Conservation (phyloP, 2,113 vertebrate species). For the Oceanites oceanicus region DNA sequence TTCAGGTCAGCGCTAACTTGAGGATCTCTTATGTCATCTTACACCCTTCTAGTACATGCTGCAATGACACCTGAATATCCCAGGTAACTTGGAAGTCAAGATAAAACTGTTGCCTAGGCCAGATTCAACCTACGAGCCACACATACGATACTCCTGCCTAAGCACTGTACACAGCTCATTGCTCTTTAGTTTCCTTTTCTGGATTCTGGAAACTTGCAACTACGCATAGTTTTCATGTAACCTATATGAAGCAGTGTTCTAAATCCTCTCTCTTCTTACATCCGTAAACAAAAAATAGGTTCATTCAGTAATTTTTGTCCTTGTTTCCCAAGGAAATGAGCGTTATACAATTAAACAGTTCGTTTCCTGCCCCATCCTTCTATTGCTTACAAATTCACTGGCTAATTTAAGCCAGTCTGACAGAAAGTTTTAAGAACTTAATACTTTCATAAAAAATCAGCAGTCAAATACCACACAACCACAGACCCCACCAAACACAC, state of each 20-base stretch:
- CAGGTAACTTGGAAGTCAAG: neutral
- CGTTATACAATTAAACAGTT: neutral
- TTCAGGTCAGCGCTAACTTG: neutral
- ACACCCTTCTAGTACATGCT: neutral
- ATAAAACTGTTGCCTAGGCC: neutral
- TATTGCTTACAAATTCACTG: neutral
- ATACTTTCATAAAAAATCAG: neutral
- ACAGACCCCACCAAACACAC: neutral
- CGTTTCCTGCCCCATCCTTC: neutral
- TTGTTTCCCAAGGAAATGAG: neutral
- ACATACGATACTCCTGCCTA: neutral
- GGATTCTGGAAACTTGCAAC: neutral
- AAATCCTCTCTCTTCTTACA: neutral
- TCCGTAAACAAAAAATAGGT: neutral
- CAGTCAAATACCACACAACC: neutral
- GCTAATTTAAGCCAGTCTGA: neutral
- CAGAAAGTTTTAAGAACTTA: neutral
- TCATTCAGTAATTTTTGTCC: neutral
- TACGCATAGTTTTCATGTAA: neutral
- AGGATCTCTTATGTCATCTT: neutral
- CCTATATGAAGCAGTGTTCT: neutral
- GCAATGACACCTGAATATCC: neutral
- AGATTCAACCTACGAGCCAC: neutral
- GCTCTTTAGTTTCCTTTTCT: neutral
- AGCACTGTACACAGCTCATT: neutral